phyloP scores from a whole-genome alignment of 2,888 invertebrate species.

The Cephus pygmeus region DNA sequence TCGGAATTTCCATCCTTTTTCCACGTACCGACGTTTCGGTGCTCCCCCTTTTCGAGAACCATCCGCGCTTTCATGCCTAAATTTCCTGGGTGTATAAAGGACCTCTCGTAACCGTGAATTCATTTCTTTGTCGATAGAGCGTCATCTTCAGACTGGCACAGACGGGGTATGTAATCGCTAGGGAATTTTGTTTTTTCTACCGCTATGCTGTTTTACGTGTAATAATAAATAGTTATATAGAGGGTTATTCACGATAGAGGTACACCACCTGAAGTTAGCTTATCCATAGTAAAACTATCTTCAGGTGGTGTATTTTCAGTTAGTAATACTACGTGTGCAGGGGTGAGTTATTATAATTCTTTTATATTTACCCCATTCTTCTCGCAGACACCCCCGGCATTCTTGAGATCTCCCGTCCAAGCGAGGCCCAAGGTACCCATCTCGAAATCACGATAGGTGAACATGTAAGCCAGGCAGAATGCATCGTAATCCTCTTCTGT shows the following conservation, averaged over 20 bases:
- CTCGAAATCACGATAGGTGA: conserved; percentile 96
- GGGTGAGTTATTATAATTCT: neutral
- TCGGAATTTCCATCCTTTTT: neutral
- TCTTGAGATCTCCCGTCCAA: conserved; percentile 96
- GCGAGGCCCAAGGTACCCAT: conserved; percentile 97
- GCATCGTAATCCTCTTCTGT: conserved; percentile 97
- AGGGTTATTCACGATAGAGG: too few relatives aligned
- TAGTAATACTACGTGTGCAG: neutral
- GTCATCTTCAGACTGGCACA: neutral
- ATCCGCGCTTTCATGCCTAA: neutral
- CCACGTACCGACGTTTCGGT: neutral
- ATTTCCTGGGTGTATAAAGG: neutral
- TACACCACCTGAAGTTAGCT: neutral
- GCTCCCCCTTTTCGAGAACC: neutral
- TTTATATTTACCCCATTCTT: conserved; percentile 85
- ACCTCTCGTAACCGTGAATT: neutral
- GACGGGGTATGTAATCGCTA: neutral
- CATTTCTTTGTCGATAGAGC: neutral
- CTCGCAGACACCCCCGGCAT: conserved; percentile 98
- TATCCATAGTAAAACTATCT: neutral
- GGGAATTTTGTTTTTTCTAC: neutral
- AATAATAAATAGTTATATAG: neutral
- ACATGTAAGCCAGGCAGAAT: conserved; percentile 98
- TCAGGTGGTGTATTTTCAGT: neutral
- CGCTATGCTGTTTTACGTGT: neutral